Evolutionary conservation across 1,140 invertebrate genomes (phyloP), one percentile per base, ranked within the genome.

Genomic region (Gerris buenoi): DNA sequence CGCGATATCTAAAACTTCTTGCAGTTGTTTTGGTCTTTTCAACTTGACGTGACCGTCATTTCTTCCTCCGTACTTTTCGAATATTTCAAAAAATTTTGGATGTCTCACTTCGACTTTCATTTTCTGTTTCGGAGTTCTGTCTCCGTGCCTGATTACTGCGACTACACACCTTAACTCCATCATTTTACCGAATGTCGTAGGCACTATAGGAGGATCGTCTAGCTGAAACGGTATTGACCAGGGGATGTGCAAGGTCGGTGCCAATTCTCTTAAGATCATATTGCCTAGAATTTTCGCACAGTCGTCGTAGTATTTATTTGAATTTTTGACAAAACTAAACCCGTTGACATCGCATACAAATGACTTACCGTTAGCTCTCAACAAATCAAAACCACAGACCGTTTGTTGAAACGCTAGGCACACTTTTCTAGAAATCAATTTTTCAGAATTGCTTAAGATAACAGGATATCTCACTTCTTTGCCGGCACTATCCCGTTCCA

Each of bases 21-120:
- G 96, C 63, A 99, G 79, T 75, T 99, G 96, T 75, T 95, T 95
- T 0, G 97, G 97, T 60, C 92, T 86, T 79, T 99, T 99, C 70
- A 99, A 80, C 78, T 99, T 99, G 0, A 99, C 89, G 74, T 98
- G 95, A 0, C 93, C 93, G 65, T 93, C 88, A 74, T 93, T 95
- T 70, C 89, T 93, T 0, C 95, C 95, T 71, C 95, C 92, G 76
- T 98, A 97, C 75, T 98, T 98, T 74, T 95, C 88, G 80, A 98
- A 99, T 72, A 99, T 91, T 76, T 97, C 93, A 79, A 99, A 99
- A 79, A 99, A 98, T 76, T 92, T 96, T 27, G 88, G 91, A 85
- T 99, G 94, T 67, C 95, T 85, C n/a, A 99, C 96, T 84, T 98
- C 95, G 72, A 99, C 95, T 80, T 99, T 99, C 96, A 99, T 99